These are phyloP conservation scores for Melanchra persicariae DNA, from an alignment of 2,888 invertebrate species.

Conservation along the genomic window DNA sequence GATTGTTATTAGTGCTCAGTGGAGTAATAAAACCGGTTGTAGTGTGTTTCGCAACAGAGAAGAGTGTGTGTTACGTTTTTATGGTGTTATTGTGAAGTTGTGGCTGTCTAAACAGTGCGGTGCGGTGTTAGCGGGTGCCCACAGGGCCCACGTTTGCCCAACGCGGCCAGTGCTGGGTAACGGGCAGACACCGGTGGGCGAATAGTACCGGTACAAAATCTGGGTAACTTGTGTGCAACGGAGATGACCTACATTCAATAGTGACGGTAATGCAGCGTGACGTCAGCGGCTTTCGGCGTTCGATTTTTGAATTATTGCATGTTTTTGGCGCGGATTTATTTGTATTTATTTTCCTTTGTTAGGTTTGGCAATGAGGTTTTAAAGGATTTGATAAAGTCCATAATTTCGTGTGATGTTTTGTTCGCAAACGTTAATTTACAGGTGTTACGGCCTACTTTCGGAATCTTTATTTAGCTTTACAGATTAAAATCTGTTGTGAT, in stretches of 20 bases:
- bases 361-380: constrained; percentile 43
- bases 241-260: constrained; percentile 63
- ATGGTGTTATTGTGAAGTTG: constrained; percentile 54
- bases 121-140: not conserved
- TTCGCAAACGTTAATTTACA: not conserved
- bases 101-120: constrained; percentile 41
- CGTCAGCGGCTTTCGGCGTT: constrained; percentile 66
- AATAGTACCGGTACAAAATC: constrained; percentile 26
- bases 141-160: constrained; percentile 16
- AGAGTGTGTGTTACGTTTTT: constrained; percentile 48
- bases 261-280: constrained; percentile 66
- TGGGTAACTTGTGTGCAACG: constrained; percentile 53
- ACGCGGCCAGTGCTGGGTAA: constrained; percentile 22
- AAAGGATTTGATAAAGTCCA: not conserved
- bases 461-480: not conserved
- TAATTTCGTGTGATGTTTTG: too few relatives aligned
- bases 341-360: not conserved
- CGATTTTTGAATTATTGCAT: constrained; percentile 55
- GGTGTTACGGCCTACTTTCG: not conserved
- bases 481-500: not conserved
- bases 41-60: constrained; percentile 48
- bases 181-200: not conserved
- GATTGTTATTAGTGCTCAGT: constrained; percentile 9
- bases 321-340: constrained; percentile 45
- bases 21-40: constrained; percentile 30